Evolutionary conservation across 53 echinoderm and acorn worm species (phyloP), one percentile per base, ranked within the genome.

Genomic region (Luidia sarsii): DNA sequence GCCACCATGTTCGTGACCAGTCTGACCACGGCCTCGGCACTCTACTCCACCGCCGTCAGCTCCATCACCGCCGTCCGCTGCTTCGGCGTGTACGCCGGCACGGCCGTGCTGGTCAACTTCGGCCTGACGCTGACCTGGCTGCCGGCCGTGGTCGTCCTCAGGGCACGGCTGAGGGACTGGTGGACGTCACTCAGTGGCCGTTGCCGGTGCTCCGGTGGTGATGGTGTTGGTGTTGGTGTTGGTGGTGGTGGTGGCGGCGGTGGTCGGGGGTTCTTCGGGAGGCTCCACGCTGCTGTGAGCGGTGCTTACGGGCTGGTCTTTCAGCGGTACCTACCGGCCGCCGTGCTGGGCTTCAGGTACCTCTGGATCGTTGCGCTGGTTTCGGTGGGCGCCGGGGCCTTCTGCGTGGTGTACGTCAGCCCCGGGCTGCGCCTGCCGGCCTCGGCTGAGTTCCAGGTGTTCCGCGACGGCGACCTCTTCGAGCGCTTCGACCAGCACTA

Each of bases 1-100:
- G 39, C 84, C 11, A 95, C 92, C 2, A 90, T 95, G 92, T 92
- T 95, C 38, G 95, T 95, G 0, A 95, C 95, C 9, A 95, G 95
- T 51, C 71, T 95, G 11, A 95, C 95, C 0, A 95, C 95, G 2
- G 82, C 90, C 0, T 86, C 95, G 3, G 95, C 95, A 50, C 82
- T 95, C 33, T 87, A 41, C 77, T 77, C 83, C 16, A 84, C 83
- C 52, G 64, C 83, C 16, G 72, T 89, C 18, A 95, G 95, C 54
- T 80, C 86, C 4, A 95, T 95, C 31, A 95, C 95, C 15, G 90
- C 95, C 20, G 92, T 95, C 36, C 67, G 65, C 43, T 95, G 95
- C 57, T 95, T 95, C 32, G 89, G 87, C 20, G 87, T 92, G 22
- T 95, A 90, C 31, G 84, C 87, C 14, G 95, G 95, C 8, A 93